These are phyloP conservation scores for Rosalia funebris DNA, from an alignment of 2,888 invertebrate species.

Conservation along the genomic window DNA sequence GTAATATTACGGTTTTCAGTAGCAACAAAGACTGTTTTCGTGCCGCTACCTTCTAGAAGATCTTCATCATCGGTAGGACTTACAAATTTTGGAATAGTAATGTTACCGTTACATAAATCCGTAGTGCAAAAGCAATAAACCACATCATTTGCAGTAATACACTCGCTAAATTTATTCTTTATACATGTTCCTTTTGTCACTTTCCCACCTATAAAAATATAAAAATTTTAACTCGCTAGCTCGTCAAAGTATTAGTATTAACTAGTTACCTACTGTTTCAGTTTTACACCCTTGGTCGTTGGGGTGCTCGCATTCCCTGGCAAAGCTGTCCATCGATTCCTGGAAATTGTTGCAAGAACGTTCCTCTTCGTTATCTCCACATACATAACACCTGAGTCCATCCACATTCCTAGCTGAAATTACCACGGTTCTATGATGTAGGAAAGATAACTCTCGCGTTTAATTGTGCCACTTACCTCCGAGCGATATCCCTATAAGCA, in stretches of 20 bases:
- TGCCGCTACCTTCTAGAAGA: conserved; percentile 38
- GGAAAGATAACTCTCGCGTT: too few relatives aligned
- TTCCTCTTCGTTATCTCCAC: conserved; percentile 25
- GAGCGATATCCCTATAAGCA: conserved; percentile 9
- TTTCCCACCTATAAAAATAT: not conserved
- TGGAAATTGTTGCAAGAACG: conserved; percentile 33
- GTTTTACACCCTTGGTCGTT: conserved; percentile 27
- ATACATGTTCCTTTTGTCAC: not conserved
- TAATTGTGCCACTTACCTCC: conserved; percentile 13
- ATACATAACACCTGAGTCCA: conserved; percentile 35
- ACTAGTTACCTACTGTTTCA: conserved; percentile 14
- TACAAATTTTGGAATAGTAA: conserved; percentile 13
- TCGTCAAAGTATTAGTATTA: not conserved
- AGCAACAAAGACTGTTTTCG: conserved; percentile 13
- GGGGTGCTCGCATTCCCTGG: conserved; percentile 33
- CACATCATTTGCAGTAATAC: conserved; percentile 30
- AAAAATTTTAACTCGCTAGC: conserved; percentile 1
- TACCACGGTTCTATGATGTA: too few relatives aligned
- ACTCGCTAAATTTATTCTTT: not conserved
- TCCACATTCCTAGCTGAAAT: conserved; percentile 16
- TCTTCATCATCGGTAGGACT: conserved; percentile 40
- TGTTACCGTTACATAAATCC: conserved; percentile 34
- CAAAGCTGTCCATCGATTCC: conserved; percentile 26
- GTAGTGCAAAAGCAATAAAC: conserved; percentile 38
- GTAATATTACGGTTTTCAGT: conserved; percentile 19